phyloP scores from a whole-genome alignment of 2,113 vertebrate genomes.

The Romanogobio albipinnatus region DNA sequence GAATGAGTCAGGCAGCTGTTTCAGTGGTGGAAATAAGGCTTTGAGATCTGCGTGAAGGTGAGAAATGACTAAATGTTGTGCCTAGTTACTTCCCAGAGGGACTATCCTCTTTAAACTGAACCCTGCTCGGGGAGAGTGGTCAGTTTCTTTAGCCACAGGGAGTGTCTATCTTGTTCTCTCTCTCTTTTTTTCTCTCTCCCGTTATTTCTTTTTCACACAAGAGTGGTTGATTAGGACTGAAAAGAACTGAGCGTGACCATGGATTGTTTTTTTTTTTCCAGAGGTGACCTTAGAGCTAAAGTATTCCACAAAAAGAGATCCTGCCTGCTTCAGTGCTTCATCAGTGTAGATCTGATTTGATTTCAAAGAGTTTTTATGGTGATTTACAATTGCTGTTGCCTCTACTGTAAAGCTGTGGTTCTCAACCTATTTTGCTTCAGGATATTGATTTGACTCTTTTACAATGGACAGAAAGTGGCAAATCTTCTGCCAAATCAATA shows the following conservation, averaged over 20 bases:
- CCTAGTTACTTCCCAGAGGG: conserved; percentile 6
- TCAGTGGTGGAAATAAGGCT: conserved; percentile 18
- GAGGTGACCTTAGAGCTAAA: conserved; percentile 40
- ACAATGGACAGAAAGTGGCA: background rate
- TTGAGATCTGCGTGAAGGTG: conserved; percentile 33
- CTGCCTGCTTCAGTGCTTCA: conserved; percentile 53
- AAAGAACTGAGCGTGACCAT: conserved; percentile 11
- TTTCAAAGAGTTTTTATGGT: conserved; percentile 67
- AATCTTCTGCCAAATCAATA: background rate
- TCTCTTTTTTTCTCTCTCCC: background rate
- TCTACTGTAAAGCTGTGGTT: background rate
- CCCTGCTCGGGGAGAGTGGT: background rate
- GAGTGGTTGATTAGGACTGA: background rate
- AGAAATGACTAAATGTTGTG: conserved; percentile 33
- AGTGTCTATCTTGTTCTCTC: background rate
- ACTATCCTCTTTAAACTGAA: conserved; percentile 29
- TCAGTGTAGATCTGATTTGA: conserved; percentile 56
- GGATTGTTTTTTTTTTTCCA: background rate
- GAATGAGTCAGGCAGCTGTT: conserved; percentile 39
- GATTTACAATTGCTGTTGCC: conserved; percentile 64
- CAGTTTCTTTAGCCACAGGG: conserved; percentile 25
- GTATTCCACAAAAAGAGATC: conserved; percentile 58
- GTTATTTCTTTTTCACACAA: conserved; percentile 16
- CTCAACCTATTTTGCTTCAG: background rate
- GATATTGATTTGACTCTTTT: background rate